Evolutionary conservation across 2,888 invertebrate species (phyloP).

Genomic region (Pristionchus mayeri): DNA sequence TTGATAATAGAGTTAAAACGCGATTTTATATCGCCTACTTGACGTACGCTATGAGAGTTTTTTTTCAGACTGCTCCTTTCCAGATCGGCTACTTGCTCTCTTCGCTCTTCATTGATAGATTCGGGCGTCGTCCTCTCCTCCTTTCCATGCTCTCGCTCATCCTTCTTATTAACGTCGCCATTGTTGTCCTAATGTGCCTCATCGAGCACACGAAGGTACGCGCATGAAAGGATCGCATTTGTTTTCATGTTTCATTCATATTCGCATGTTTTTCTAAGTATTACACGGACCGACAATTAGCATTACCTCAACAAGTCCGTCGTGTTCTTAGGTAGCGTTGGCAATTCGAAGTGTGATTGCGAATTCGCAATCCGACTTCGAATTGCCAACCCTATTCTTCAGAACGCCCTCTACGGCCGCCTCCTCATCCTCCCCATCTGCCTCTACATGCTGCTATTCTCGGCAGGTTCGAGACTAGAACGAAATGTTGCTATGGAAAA

Average conservation of each 20-base stretch:
- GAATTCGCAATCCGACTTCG: too few relatives aligned
- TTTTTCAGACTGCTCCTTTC: background rate
- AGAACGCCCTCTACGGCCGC: background rate
- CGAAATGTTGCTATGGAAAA: background rate
- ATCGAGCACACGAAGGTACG: background rate
- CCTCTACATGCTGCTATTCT: background rate
- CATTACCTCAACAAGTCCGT: too few relatives aligned
- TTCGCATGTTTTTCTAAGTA: too few relatives aligned
- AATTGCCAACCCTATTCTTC: background rate
- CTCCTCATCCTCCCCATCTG: background rate
- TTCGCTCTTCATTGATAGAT: conserved; percentile 20
- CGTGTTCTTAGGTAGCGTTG: too few relatives aligned
- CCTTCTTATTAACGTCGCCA: background rate
- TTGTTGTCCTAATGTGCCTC: background rate
- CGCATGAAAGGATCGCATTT: too few relatives aligned
- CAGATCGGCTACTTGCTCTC: conserved; percentile 7
- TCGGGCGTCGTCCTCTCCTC: conserved; percentile 24
- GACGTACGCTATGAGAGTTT: too few relatives aligned
- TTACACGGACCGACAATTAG: too few relatives aligned
- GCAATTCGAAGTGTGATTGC: too few relatives aligned
- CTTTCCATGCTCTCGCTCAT: background rate
- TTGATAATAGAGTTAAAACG: too few relatives aligned
- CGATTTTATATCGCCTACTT: too few relatives aligned
- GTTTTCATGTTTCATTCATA: too few relatives aligned
- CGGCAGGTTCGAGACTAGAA: background rate